These are phyloP conservation scores for Heliconius nattereri DNA, from an alignment of 1,140 invertebrate genomes.

Conservation along the genomic window DNA sequence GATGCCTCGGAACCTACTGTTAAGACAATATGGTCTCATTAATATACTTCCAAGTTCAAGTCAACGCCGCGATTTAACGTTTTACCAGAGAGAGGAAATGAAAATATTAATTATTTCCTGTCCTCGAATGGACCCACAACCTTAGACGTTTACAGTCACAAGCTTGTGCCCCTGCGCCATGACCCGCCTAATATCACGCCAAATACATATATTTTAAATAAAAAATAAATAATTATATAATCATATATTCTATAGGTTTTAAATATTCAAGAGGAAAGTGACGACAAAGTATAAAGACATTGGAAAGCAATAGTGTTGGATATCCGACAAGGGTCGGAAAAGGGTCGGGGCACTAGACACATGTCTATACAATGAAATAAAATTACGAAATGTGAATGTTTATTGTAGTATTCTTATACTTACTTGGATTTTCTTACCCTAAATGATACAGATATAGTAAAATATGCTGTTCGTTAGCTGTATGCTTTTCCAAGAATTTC, in stretches of 20 bases:
- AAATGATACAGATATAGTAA: background rate
- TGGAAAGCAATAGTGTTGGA: conserved; percentile 65
- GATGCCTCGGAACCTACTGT: too few relatives aligned
- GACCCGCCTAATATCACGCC: too few relatives aligned
- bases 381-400: conserved; percentile 60
- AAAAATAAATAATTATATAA: background rate
- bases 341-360: conserved; percentile 63
- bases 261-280: conserved; percentile 58
- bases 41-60: too few relatives aligned
- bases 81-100: too few relatives aligned
- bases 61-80: too few relatives aligned
- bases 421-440: conserved; percentile 12
- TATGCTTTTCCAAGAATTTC: too few relatives aligned
- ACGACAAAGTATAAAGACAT: conserved; percentile 71
- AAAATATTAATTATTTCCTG: too few relatives aligned
- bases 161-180: too few relatives aligned
- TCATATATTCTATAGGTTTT: conserved; percentile 12
- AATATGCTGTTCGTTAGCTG: background rate
- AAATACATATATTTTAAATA: background rate
- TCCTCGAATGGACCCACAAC: too few relatives aligned
- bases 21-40: too few relatives aligned
- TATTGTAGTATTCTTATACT: conserved; percentile 46
- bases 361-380: conserved; percentile 67
- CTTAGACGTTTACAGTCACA: too few relatives aligned
- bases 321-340: conserved; percentile 64